Base-by-base conservation (phyloP, 2,888 invertebrate species). In the Rotaria macrura region DNA sequence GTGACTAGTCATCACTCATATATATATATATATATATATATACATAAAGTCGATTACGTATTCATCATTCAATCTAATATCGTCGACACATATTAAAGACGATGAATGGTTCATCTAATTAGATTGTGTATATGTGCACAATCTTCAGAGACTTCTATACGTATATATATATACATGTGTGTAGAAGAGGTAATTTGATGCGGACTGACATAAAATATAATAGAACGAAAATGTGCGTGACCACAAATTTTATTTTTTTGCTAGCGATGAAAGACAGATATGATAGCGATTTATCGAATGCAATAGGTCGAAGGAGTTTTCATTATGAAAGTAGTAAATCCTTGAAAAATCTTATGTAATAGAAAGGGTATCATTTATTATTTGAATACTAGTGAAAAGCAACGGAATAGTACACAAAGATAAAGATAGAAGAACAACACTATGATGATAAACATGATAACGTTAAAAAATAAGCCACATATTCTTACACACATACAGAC, bases 21-120 rank as follows among this genome's bases (percentile, higher is more conserved):
- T 38, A 4, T 34, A 65, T 65, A 65, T 23, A 54, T 54, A 6
- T 5, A 23, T 65, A n/a, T n/a, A n/a, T n/a, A n/a, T n/a, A n/a
- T n/a, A n/a, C n/a, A 57, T 57, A 57, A 65, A 65, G 65, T 65
- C 65, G 65, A 65, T 65, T 65, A 65, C 65, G 65, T 65, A 65
- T 65, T 65, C 65, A 34, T 65, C 65, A 65, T 65, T 38, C 34
- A 38, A 65, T 65, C 12, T 65, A 20, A 65, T 17, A 65, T 34
- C 65, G 65, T 34, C 65, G 38, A 34, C 65, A 65, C 65, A 65
- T 65, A 65, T n/a, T 34, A 65, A 65, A 65, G 20, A 65, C 65
- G 29, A 65, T 65, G 65, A 65, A 34, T 65, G 65, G 65, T 65
- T 65, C 65, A 65, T 65, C 65, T 34, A 65, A 65, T 65, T 65